A percentile compares a stretch with the other conserved stretches of the same genome.
Conservation (phyloP, 2,888 invertebrate genomes). For the Caradrina clavipalpis region DNA sequence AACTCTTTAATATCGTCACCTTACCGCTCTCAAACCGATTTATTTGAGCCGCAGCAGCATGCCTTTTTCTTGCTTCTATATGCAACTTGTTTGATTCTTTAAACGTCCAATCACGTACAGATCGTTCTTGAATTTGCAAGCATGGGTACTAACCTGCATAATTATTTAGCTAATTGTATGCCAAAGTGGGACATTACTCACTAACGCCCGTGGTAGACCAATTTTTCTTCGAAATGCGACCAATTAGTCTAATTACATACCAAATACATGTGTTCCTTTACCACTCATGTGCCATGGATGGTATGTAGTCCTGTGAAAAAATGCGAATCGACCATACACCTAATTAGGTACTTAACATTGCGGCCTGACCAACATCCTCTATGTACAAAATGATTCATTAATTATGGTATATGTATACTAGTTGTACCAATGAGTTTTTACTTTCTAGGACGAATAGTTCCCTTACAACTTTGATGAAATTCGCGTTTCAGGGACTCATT, state of each 20-base stretch:
- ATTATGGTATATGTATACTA: constrained; percentile 1
- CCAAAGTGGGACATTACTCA: constrained; percentile 24
- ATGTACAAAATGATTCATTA: constrained; percentile 28
- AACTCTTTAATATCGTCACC: neutral
- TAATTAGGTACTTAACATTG: constrained; percentile 21
- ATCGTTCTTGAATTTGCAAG: constrained; percentile 1
- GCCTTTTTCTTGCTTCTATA: neutral
- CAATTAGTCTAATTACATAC: constrained; percentile 34
- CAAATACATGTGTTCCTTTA: constrained; percentile 7
- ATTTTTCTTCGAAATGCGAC: constrained; percentile 15
- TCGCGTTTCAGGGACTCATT: neutral
- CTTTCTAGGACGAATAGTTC: neutral
- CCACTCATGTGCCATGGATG: neutral
- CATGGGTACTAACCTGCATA: constrained; percentile 22
- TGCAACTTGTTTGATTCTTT: neutral
- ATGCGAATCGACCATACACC: neutral
- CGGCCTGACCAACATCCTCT: constrained; percentile 20
- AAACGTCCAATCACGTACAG: neutral
- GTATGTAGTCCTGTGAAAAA: constrained; percentile 7
- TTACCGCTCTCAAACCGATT: neutral
- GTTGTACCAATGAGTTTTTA: constrained; percentile 11
- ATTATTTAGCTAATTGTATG: constrained; percentile 28
- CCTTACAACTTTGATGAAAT: constrained; percentile 1
- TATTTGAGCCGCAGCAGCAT: neutral
- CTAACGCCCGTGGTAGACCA: constrained; percentile 3